These are phyloP conservation scores for Drosophila bifasciata DNA, from an alignment of 1,140 invertebrate species.

Conservation along the genomic window DNA sequence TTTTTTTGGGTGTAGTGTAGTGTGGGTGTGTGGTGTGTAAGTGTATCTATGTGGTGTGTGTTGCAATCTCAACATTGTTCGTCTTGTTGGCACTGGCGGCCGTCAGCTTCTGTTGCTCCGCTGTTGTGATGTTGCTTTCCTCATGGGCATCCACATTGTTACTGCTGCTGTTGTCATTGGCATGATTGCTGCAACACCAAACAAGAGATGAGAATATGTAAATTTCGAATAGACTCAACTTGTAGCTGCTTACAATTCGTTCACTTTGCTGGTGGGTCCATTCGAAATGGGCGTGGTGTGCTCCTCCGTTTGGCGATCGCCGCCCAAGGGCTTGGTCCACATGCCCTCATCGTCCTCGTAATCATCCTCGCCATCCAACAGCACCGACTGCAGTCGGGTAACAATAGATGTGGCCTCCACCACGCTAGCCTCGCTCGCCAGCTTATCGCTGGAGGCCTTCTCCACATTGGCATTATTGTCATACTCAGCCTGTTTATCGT, in stretches of 20 bases:
- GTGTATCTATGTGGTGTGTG: constrained; percentile 68
- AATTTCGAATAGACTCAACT: not conserved
- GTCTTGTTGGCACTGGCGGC: constrained; percentile 36
- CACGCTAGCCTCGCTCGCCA: constrained; percentile 36
- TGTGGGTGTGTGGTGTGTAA: constrained; percentile 11
- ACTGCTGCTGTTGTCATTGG: constrained; percentile 67
- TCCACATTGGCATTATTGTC: constrained; percentile 83
- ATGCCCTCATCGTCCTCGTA: constrained; percentile 82
- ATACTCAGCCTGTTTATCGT: constrained; percentile 69
- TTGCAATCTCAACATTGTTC: constrained; percentile 64
- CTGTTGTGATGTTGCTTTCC: constrained; percentile 43
- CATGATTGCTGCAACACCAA: constrained; percentile 55
- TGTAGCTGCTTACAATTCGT: constrained; percentile 61
- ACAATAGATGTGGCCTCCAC: constrained; percentile 58
- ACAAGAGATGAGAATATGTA: not conserved
- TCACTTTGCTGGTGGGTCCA: constrained; percentile 61
- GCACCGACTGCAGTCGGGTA: constrained; percentile 69
- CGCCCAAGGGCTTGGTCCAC: constrained; percentile 79
- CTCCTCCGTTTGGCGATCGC: constrained; percentile 33
- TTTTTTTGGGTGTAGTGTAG: constrained; percentile 16
- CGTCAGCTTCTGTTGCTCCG: constrained; percentile 53
- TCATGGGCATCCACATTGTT: constrained; percentile 35
- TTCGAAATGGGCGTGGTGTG: constrained; percentile 50
- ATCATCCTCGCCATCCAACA: constrained; percentile 74
- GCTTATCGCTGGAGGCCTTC: constrained; percentile 63